Evolutionary conservation across 2,888 invertebrate species (phyloP).

Genomic region (Rotaria magnacalcarata): DNA sequence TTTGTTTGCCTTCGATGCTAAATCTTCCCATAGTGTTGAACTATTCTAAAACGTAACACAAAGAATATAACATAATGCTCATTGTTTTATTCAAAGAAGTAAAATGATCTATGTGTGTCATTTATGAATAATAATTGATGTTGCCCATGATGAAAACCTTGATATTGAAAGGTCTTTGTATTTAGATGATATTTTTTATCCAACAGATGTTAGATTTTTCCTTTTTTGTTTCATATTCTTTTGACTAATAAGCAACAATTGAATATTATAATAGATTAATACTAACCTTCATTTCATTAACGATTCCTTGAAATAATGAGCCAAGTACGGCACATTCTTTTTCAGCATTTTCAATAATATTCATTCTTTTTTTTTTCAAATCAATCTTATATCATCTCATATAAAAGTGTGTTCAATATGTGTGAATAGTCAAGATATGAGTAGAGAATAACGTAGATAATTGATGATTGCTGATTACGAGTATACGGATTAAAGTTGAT

Average conservation of each 20-base stretch:
- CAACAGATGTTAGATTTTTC: background rate
- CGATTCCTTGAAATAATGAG: slow-evolving; percentile 86
- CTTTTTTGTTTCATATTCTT: background rate
- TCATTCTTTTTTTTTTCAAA: background rate
- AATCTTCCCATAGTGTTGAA: slow-evolving; percentile 88
- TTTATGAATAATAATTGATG: background rate
- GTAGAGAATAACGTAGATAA: background rate
- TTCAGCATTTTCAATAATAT: slow-evolving; percentile 48
- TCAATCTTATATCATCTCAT: background rate
- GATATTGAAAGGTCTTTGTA: background rate
- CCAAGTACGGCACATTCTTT: slow-evolving; percentile 69
- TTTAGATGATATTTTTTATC: background rate
- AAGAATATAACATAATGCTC: background rate
- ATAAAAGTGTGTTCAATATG: background rate
- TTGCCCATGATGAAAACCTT: background rate
- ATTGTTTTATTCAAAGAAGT: background rate
- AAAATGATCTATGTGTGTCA: background rate
- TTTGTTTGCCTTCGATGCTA: slow-evolving; percentile 85
- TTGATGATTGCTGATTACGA: slow-evolving; percentile 8
- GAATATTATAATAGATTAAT: background rate
- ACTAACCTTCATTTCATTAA: slow-evolving; percentile 91
- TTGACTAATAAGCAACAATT: slow-evolving; percentile 41
- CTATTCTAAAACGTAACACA: slow-evolving; percentile 71
- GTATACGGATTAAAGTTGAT: background rate
- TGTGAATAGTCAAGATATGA: background rate